A percentile compares a stretch with the other conserved stretches of the same genome.
phyloP scores from a whole-genome alignment of 2,888 invertebrate species.

The Dolichopus griseipennis region DNA sequence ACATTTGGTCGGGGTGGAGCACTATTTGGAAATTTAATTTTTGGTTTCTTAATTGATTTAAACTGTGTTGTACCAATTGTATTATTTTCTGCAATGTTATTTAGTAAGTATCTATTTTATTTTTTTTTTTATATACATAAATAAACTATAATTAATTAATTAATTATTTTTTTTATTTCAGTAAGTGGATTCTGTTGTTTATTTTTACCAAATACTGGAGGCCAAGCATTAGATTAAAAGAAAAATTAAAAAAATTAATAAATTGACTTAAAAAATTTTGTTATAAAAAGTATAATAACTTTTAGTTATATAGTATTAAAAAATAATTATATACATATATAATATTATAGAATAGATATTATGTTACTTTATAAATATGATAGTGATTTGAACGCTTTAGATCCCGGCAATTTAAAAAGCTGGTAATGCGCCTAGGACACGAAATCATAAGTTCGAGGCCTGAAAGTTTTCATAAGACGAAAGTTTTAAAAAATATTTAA shows the following conservation, averaged over 20 bases:
- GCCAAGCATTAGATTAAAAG: constrained; percentile 52
- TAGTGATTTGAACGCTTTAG: too few species aligned
- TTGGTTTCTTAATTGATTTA: constrained; percentile 70
- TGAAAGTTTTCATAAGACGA: too few species aligned
- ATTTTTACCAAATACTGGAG: constrained; percentile 66
- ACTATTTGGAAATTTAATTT: constrained; percentile 63
- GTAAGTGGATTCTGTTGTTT: constrained; percentile 66
- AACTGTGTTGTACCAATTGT: constrained; percentile 68
- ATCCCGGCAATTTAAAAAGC: too few species aligned
- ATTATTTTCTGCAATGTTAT: constrained; percentile 62
- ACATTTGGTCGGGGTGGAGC: constrained; percentile 72
- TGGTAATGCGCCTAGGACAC: too few species aligned
- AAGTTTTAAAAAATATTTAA: too few species aligned
- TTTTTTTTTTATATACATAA: constrained; percentile 12
- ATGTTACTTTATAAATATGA: too few species aligned
- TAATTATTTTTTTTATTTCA: constrained; percentile 39
- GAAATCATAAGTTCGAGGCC: too few species aligned
- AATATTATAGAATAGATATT: too few species aligned
- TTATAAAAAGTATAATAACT: too few species aligned
- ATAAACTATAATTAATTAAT: constrained; percentile 12
- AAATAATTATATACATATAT: too few species aligned
- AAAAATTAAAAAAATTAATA: neutral
- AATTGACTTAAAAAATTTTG: too few species aligned
- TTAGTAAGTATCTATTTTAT: constrained; percentile 51
- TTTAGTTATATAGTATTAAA: too few species aligned